phyloP scores from a whole-genome alignment of 2,888 invertebrate species.

The Dicyrtoma fusca region DNA sequence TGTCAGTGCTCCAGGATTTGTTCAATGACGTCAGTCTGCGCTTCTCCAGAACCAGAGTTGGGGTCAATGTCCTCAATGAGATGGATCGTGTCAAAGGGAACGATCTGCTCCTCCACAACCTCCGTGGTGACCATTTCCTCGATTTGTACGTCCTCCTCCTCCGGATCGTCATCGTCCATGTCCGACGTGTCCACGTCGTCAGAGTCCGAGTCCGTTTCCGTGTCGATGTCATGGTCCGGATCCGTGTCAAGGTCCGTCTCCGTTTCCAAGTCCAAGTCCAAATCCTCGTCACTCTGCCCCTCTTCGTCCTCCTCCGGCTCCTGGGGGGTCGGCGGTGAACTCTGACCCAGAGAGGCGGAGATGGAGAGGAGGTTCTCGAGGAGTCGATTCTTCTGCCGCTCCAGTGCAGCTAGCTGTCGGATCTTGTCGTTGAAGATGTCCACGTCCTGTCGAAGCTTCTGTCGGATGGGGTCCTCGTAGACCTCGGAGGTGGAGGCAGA shows the following conservation, averaged over 20 bases:
- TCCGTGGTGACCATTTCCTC: conserved; percentile 11
- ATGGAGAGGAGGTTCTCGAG: conserved; percentile 46
- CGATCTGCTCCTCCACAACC: conserved; percentile 29
- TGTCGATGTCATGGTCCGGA: not conserved
- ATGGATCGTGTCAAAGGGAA: conserved; percentile 10
- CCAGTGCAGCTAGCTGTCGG: conserved; percentile 46
- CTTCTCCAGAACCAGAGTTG: no score
- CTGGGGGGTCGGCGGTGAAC: not conserved
- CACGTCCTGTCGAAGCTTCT: conserved; percentile 50
- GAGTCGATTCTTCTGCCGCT: conserved; percentile 47
- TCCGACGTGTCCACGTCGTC: no score
- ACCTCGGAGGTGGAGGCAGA: conserved; percentile 28
- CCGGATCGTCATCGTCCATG: conserved; percentile 9
- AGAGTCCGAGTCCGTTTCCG: not conserved
- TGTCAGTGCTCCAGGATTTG: no score
- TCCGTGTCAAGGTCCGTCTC: conserved; percentile 7
- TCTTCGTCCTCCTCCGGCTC: conserved; percentile 5
- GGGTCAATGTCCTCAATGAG: not conserved
- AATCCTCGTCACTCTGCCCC: not conserved
- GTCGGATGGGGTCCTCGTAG: conserved; percentile 44
- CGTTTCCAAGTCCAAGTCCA: not conserved
- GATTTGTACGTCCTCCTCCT: conserved; percentile 5
- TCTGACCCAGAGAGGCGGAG: conserved; percentile 36
- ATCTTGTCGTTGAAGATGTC: conserved; percentile 49
- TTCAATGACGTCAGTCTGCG: no score